phyloP scores from a whole-genome alignment of 1,140 invertebrate species.

The Pogonomyrmex barbatus region DNA sequence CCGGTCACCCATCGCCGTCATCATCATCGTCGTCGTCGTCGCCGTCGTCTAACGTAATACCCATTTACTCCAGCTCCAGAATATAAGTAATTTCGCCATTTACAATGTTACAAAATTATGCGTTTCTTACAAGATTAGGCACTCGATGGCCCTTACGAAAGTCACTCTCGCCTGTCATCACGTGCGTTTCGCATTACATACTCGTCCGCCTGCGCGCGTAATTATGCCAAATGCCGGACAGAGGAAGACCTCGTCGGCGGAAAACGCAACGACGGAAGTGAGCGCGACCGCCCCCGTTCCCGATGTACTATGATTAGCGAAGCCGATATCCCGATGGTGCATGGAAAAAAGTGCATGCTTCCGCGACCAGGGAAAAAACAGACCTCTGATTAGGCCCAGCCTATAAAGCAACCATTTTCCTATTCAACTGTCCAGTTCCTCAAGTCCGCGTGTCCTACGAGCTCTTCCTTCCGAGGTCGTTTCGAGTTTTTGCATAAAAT shows the following conservation, averaged over 20 bases:
- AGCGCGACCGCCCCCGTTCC: slow-evolving; percentile 25
- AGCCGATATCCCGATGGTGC: slow-evolving; percentile 74
- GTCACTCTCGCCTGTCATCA: slow-evolving; percentile 69
- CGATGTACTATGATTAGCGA: slow-evolving; percentile 66
- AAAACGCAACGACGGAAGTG: slow-evolving; percentile 73
- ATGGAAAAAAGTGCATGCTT: slow-evolving; percentile 78
- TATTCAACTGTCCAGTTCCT: slow-evolving; percentile 60
- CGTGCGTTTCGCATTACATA: slow-evolving; percentile 67
- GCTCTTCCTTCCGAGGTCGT: slow-evolving; percentile 1
- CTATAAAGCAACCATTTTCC: slow-evolving; percentile 70
- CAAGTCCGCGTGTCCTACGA: slow-evolving; percentile 36
- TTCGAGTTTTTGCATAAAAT: not conserved
- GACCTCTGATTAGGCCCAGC: slow-evolving; percentile 44
- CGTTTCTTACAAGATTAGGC: slow-evolving; percentile 11
- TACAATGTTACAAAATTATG: slow-evolving; percentile 29
- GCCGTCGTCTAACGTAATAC: slow-evolving; percentile 11
- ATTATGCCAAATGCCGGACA: slow-evolving; percentile 41
- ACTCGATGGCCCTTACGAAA: slow-evolving; percentile 46
- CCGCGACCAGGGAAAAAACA: slow-evolving; percentile 63
- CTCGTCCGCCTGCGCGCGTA: slow-evolving; percentile 26
- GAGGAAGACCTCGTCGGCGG: slow-evolving; percentile 47
- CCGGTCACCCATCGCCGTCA: not conserved
- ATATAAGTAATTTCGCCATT: slow-evolving; percentile 47
- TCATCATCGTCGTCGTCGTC: not conserved
- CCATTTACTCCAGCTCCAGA: not conserved